Evolutionary conservation across 2,888 invertebrate genomes (phyloP).

Genomic region (Busseola fusca): DNA sequence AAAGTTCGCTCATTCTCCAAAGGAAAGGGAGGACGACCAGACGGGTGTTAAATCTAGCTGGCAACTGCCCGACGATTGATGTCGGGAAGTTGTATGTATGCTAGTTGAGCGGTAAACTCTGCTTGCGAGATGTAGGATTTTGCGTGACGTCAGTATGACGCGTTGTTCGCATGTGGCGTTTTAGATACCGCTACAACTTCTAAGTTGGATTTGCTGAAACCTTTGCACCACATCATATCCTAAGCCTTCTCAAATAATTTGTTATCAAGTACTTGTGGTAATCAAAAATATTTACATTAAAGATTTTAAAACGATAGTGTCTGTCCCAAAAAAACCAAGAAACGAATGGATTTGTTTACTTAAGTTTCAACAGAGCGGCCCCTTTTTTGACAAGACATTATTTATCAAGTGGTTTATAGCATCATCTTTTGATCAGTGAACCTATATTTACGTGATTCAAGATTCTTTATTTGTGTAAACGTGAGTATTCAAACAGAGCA

Average conservation of each 20-base stretch:
- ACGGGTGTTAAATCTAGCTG: too few relatives aligned
- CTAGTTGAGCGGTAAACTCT: too few relatives aligned
- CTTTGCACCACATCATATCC: neutral
- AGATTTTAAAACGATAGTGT: neutral
- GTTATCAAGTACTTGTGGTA: neutral
- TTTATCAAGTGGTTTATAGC: neutral
- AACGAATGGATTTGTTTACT: slow-evolving; percentile 2
- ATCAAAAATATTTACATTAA: neutral
- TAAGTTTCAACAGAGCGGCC: neutral
- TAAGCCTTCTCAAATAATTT: neutral
- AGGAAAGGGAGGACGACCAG: too few relatives aligned
- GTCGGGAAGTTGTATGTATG: too few relatives aligned
- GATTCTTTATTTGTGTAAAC: too few relatives aligned
- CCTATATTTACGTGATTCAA: neutral
- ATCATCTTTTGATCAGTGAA: neutral
- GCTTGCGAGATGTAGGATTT: too few relatives aligned
- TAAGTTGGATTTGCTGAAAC: neutral
- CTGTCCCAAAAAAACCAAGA: neutral
- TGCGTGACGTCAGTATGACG: too few relatives aligned
- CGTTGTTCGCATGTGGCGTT: too few relatives aligned
- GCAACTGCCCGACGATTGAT: too few relatives aligned
- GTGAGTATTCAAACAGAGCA: too few relatives aligned
- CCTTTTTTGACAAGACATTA: neutral
- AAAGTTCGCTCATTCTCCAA: too few relatives aligned
- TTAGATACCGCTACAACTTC: too few relatives aligned